Evolutionary conservation across 2,888 invertebrate genomes (phyloP), one percentile per base, ranked within the genome.

Genomic region (Molorchus minor): DNA sequence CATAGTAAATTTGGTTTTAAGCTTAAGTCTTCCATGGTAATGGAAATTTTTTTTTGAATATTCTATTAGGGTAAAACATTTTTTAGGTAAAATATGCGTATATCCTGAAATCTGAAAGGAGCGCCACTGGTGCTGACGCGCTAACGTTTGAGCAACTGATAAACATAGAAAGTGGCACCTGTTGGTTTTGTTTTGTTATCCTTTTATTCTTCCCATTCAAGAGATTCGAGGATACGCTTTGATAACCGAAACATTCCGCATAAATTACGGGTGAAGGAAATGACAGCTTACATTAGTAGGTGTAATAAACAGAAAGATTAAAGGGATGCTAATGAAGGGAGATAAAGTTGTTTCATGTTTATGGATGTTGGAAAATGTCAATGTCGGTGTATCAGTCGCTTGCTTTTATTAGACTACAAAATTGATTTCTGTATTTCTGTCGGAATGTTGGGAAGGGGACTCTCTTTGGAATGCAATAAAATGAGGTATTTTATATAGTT

Each of bases 201-300:
- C 57, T 57, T 57, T 57, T 52, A 49, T 57, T n/a, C n/a, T n/a
- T n/a, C 57, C 57, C 29, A 57, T 57, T 52, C 49, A 51, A 33
- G 46, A 43, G 38, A 33, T 33, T 40, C 41, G 16, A 16, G 49
- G 41, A 56, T 47, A 47, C 21, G 41, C 29, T 47, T 41, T 40
- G 10, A 41, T 12, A 41, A 41, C 29, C 40, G 52, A 40, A 52
- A 40, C 41, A 41, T 51, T 38, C 13, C 41, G 21, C 12, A 30
- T 40, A 40, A 29, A 30, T 17, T 41, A 30, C 29, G 29, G 51
- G 36, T 40, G 17, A 13, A 40, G 21, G 8, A 30, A 12, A 40
- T 5, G 29, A 13, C 29, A 29, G 20, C 33, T 47, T 47, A 20
- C 36, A 3, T 13, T 47, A 19, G 20, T 8, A 35, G 13, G 20